Conservation (phyloP, 2,797 vertebrate genomes). For the Melopsittacus undulatus region DNA sequence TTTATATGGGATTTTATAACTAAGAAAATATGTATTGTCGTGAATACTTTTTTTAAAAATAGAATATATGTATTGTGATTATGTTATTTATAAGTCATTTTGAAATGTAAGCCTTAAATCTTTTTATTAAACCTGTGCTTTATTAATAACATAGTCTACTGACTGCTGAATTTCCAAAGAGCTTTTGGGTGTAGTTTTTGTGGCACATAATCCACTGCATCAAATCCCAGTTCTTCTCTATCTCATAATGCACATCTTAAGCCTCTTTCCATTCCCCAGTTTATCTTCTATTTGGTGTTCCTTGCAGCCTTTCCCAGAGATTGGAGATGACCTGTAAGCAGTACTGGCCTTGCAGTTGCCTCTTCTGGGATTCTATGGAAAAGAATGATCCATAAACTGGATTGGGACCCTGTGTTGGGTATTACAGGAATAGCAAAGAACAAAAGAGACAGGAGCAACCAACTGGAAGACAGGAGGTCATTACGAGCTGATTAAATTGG, state of each 20-base stretch:
- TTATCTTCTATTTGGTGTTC: neutral
- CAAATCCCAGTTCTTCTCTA: neutral
- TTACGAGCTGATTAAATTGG: neutral
- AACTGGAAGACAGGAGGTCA: neutral
- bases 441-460: neutral
- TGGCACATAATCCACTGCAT: neutral
- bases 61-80: neutral
- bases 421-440: neutral
- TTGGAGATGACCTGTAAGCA: neutral
- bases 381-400: neutral
- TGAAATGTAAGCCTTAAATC: neutral
- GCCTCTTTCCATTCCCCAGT: neutral
- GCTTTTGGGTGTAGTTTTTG: neutral
- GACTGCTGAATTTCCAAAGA: neutral
- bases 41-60: slow-evolving; percentile 27
- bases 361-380: neutral
- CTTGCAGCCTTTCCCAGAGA: neutral
- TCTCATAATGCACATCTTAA: neutral
- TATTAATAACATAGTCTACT: neutral
- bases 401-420: rapidly evolving
- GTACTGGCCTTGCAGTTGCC: neutral
- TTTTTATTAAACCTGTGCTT: slow-evolving; percentile 56
- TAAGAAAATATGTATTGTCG: slow-evolving; percentile 48
- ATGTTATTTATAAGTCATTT: slow-evolving; percentile 47
- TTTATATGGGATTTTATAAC: slow-evolving; percentile 60